Evolutionary conservation across 2,888 invertebrate genomes (phyloP).

Genomic region (Lepidocyrtinus sp.): DNA sequence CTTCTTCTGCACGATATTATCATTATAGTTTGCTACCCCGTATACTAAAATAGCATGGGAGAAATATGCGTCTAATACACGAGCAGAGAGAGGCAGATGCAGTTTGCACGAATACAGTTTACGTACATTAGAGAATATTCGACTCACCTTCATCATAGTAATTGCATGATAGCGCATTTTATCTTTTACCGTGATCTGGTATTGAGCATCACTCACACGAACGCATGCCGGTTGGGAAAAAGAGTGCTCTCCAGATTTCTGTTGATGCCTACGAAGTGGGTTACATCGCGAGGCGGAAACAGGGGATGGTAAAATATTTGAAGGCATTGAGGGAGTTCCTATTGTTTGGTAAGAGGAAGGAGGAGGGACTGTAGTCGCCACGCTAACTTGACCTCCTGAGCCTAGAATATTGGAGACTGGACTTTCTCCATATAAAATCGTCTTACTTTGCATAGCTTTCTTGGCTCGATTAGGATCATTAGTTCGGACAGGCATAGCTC

Average conservation of each 20-base stretch:
- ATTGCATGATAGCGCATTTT: constrained; percentile 96
- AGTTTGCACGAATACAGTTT: no score
- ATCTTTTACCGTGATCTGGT: constrained; percentile 89
- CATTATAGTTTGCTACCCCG: no score
- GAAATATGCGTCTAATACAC: no score
- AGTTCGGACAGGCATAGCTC: constrained; percentile 78
- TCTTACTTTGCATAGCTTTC: constrained; percentile 28
- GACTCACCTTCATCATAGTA: constrained; percentile 89
- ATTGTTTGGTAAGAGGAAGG: constrained; percentile 48
- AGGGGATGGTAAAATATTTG: constrained; percentile 40
- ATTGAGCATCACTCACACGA: constrained; percentile 77
- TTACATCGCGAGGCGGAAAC: constrained; percentile 47
- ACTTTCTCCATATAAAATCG: constrained; percentile 32
- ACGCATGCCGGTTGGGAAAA: constrained; percentile 30
- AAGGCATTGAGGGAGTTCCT: constrained; percentile 33
- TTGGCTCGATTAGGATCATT: constrained; percentile 50
- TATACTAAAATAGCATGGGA: no score
- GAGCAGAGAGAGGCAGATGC: no score
- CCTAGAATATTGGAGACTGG: constrained; percentile 37
- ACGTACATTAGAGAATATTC: no score
- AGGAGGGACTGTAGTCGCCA: constrained; percentile 34
- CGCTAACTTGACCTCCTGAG: constrained; percentile 17
- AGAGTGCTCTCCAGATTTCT: constrained; percentile 26
- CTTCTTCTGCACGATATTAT: no score
- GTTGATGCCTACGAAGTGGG: constrained; percentile 22